Evolutionary conservation across 1,140 invertebrate species (phyloP).

Genomic region (Branchinecta lindahli): DNA sequence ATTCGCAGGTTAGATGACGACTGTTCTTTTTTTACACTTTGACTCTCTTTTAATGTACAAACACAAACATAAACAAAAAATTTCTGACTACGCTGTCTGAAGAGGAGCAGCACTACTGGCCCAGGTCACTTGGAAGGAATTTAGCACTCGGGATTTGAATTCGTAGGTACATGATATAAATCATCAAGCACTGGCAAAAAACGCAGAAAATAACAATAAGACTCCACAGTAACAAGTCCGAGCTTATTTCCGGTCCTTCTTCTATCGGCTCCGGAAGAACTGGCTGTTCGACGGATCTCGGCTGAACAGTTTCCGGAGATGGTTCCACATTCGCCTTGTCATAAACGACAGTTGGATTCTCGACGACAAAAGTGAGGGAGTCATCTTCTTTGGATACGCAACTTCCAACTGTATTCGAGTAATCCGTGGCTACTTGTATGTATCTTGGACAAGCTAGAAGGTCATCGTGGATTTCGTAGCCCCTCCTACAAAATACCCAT

Average conservation of each 20-base stretch:
- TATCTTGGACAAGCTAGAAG: background rate
- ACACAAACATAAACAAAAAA: too few species aligned
- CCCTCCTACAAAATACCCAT: background rate
- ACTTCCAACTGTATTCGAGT: background rate
- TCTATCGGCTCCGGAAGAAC: too few species aligned
- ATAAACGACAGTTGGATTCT: too few species aligned
- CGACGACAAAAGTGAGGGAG: too few species aligned
- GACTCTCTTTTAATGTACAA: too few species aligned
- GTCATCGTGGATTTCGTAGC: background rate
- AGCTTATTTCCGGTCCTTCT: background rate
- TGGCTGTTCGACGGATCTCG: too few species aligned
- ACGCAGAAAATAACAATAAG: background rate
- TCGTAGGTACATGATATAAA: conserved; percentile 1
- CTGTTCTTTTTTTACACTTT: too few species aligned
- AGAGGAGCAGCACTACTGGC: background rate
- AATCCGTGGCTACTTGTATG: background rate
- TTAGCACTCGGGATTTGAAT: background rate
- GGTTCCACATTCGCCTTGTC: background rate
- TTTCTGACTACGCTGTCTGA: too few species aligned
- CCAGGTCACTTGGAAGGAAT: conserved; percentile 5
- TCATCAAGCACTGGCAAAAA: background rate
- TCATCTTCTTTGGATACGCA: background rate
- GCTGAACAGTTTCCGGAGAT: too few species aligned
- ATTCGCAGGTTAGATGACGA: too few species aligned
- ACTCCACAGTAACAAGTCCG: background rate